A percentile compares a stretch with the other conserved stretches of the same genome.
Evolutionary conservation across 2,888 invertebrate species (phyloP).

Genomic region (Scelioninae gen. 2): DNA sequence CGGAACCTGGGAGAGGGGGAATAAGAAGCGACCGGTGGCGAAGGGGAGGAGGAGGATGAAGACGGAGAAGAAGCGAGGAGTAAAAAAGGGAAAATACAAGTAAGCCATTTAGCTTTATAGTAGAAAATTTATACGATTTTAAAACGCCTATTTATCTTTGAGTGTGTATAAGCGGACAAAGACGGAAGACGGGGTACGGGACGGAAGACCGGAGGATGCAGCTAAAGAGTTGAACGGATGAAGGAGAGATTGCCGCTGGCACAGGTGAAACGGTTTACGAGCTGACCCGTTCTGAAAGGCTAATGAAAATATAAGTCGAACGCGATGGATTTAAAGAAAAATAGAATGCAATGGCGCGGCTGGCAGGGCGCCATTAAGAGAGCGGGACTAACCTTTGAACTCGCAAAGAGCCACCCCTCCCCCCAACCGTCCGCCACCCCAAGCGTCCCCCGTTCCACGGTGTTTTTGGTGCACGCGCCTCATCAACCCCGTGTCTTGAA

Average conservation of each 20-base stretch:
- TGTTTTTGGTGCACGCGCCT: constrained; percentile 63
- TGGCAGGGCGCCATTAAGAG: constrained; percentile 64
- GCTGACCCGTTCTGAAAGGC: constrained; percentile 67
- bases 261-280: constrained; percentile 69
- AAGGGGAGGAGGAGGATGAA: neutral
- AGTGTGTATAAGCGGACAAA: constrained; percentile 48
- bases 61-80: neutral
- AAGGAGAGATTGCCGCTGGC: constrained; percentile 62
- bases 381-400: constrained; percentile 62
- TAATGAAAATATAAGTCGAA: constrained; percentile 75
- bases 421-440: neutral
- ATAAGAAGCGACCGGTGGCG: neutral
- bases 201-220: constrained; percentile 46
- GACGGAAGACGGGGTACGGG: constrained; percentile 41
- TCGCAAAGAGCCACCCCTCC: constrained; percentile 41
- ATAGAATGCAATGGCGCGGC: constrained; percentile 63
- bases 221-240: constrained; percentile 50
- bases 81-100: constrained; percentile 7
- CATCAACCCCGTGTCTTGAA: constrained; percentile 69
- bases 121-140: constrained; percentile 58
- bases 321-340: constrained; percentile 71
- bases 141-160: constrained; percentile 59
- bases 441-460: constrained; percentile 28
- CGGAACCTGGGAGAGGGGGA: too few species aligned
- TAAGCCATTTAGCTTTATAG: constrained; percentile 51